phyloP scores from a whole-genome alignment of 2,113 vertebrate genomes.

The Pachypanchax playfairii region DNA sequence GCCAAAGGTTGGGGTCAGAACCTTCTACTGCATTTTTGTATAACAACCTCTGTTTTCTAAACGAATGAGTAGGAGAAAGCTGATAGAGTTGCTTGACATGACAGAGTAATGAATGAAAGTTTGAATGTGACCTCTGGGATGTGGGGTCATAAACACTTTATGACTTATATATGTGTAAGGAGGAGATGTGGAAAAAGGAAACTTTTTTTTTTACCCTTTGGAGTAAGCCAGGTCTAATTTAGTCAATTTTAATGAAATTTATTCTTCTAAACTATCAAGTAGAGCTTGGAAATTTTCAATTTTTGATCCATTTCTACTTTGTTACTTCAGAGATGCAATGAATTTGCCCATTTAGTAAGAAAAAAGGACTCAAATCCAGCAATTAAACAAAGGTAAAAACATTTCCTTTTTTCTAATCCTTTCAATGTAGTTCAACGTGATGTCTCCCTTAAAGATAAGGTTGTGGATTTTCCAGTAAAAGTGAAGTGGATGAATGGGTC shows the following conservation, averaged over 20 bases:
- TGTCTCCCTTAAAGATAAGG: constrained; percentile 34
- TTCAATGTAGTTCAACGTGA: no score
- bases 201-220: constrained; percentile 43
- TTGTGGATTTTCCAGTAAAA: constrained; percentile 36
- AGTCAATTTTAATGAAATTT: constrained; percentile 54
- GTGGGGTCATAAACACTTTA: constrained; percentile 73
- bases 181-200: constrained; percentile 31
- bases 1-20: constrained; percentile 70
- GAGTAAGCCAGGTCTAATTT: constrained; percentile 48
- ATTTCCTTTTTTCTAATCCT: no score
- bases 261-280: constrained; percentile 51
- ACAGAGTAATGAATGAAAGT: constrained; percentile 68
- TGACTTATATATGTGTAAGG: constrained; percentile 48
- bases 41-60: constrained; percentile 71
- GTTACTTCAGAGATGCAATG: no score
- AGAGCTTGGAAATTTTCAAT: constrained; percentile 42
- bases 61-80: constrained; percentile 62
- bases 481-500: constrained; percentile 41
- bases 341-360: no score
- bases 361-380: no score
- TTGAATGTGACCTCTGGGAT: constrained; percentile 62
- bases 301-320: constrained; percentile 39
- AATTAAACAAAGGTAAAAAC: no score
- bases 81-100: constrained; percentile 70
- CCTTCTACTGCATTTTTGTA: constrained; percentile 71